phyloP scores from a whole-genome alignment of 2,797 vertebrate genomes.

The Odontamblyopus rebecca region DNA sequence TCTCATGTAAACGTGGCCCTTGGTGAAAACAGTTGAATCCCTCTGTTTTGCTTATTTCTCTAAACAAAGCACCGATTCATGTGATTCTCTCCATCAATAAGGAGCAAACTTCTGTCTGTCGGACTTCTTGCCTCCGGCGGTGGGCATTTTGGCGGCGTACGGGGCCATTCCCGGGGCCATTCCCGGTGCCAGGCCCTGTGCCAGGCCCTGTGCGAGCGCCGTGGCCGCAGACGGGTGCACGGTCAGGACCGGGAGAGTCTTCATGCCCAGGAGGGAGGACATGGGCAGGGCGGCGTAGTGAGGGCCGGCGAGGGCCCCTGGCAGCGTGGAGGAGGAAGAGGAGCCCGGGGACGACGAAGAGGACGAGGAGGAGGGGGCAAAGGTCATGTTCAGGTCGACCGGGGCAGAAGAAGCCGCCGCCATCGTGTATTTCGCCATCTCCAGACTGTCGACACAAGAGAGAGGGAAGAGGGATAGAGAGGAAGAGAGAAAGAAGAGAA shows the following conservation, averaged over 20 bases:
- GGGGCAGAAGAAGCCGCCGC: conserved; percentile 89
- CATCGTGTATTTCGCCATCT: conserved; percentile 98
- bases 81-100: conserved; percentile 74
- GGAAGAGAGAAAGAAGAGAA: conserved; percentile 82
- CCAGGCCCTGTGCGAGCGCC: conserved; percentile 83
- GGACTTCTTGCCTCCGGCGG: conserved; percentile 85
- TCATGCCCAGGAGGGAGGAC: conserved; percentile 96
- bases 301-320: conserved; percentile 81
- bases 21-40: too few relatives aligned
- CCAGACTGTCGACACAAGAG: conserved; percentile 83
- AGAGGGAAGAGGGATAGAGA: conserved; percentile 69
- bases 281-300: conserved; percentile 88
- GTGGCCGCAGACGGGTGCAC: conserved; percentile 84
- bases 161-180: conserved; percentile 53
- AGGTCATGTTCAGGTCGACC: conserved; percentile 91
- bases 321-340: conserved; percentile 87
- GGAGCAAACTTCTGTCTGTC: conserved; percentile 94
- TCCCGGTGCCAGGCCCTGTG: conserved; percentile 76
- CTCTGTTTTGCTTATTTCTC: too few relatives aligned
- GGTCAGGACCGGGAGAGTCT: conserved; percentile 88
- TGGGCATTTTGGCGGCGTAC: conserved; percentile 88
- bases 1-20: too few relatives aligned
- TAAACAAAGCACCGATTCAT: too few relatives aligned
- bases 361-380: conserved; percentile 87
- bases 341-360: conserved; percentile 75